Conservation (phyloP, 2,797 vertebrate genomes). For the Schizopygopsis malacanthus region DNA sequence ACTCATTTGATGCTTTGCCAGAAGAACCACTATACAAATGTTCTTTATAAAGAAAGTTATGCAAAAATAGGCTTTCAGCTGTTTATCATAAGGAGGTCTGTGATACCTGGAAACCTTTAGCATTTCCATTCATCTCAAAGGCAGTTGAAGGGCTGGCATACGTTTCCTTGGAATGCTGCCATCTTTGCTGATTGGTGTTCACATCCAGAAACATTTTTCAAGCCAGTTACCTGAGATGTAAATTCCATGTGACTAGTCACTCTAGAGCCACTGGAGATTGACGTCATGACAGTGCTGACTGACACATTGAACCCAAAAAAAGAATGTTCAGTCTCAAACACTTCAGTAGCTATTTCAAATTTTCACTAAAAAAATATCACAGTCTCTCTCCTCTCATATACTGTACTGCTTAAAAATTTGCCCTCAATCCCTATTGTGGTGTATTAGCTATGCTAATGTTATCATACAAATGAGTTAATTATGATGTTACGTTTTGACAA, state of each 20-base stretch:
- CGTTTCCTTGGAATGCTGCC: background rate
- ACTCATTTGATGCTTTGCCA: background rate
- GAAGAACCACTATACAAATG: background rate
- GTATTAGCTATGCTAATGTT: background rate
- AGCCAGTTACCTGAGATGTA: background rate
- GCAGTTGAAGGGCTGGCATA: background rate
- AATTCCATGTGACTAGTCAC: background rate
- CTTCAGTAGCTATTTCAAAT: background rate
- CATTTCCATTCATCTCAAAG: background rate
- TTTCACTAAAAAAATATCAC: background rate
- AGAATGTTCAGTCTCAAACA: background rate
- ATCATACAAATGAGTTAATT: background rate
- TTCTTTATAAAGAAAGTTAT: background rate
- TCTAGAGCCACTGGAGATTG: background rate
- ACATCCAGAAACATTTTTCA: background rate
- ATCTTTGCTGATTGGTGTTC: background rate
- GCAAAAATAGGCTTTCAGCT: background rate
- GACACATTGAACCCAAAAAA: background rate
- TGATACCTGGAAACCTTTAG: background rate
- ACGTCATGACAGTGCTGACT: background rate
- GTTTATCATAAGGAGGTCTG: background rate
- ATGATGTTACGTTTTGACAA: background rate
- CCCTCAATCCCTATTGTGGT: background rate
- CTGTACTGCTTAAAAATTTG: background rate
- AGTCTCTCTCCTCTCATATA: background rate